Percentiles rank a stretch among this genome's conserved stretches.
These are phyloP conservation scores for Shinisaurus crocodilurus DNA, from an alignment of 2,113 vertebrate genomes.

Conservation along the genomic window DNA sequence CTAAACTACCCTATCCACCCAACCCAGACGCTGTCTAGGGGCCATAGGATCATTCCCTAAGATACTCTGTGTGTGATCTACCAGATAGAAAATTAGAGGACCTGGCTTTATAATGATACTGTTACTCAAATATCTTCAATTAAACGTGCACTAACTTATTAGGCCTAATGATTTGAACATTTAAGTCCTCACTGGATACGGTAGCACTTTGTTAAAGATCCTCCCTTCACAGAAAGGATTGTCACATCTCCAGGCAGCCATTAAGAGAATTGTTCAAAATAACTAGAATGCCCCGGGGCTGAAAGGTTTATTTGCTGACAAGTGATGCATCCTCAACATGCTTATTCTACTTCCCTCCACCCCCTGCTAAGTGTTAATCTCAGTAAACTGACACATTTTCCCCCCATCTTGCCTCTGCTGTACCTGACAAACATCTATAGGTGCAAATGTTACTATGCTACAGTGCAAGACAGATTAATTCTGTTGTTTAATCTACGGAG, in stretches of 20 bases:
- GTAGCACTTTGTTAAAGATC: neutral
- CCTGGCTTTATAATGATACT: neutral
- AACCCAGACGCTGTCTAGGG: too few species aligned
- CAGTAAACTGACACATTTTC: neutral
- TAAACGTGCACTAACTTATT: neutral
- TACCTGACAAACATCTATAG: neutral
- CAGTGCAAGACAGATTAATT: neutral
- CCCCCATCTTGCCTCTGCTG: neutral
- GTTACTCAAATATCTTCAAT: conserved; percentile 7
- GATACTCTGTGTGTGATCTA: neutral
- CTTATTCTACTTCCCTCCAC: neutral
- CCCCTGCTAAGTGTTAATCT: neutral
- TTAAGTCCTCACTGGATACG: conserved; percentile 14
- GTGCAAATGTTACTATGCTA: neutral
- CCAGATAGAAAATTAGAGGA: conserved; percentile 1
- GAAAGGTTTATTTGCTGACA: neutral
- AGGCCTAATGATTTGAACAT: conserved; percentile 1
- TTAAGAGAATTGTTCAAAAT: neutral
- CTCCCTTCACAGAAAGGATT: neutral
- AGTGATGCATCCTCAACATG: neutral
- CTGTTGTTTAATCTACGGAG: neutral
- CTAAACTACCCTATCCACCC: too few species aligned
- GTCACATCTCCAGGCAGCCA: neutral
- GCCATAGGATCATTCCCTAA: too few species aligned
- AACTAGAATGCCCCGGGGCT: neutral